A percentile compares a stretch with the other conserved stretches of the same genome.
These are phyloP conservation scores for Artibeus lituratus DNA, from an alignment of 2,797 vertebrate genomes.

Conservation along the genomic window DNA sequence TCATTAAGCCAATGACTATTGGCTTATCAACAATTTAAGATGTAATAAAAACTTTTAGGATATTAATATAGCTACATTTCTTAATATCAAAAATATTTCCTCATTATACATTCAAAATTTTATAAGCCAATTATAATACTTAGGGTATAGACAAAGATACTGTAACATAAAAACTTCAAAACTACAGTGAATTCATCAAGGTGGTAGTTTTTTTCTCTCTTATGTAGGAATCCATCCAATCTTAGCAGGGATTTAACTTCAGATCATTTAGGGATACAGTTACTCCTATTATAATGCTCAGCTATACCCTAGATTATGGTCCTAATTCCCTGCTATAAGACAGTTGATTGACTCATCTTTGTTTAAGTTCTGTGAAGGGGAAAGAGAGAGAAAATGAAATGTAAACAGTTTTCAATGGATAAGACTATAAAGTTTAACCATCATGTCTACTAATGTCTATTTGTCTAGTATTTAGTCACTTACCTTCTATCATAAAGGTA, in stretches of 20 bases:
- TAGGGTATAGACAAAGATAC: background rate
- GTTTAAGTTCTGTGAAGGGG: background rate
- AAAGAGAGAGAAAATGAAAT: background rate
- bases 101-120: background rate
- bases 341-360: background rate
- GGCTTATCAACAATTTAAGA: background rate
- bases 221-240: background rate
- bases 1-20: no score
- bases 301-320: background rate
- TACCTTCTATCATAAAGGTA: background rate
- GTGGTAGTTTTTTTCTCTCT: background rate
- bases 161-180: background rate
- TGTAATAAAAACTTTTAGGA: background rate
- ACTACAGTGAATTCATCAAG: background rate
- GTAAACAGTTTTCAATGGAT: background rate
- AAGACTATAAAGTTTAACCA: background rate
- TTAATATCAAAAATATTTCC: background rate
- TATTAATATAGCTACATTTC: background rate
- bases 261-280: background rate
- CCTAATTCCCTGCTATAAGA: background rate
- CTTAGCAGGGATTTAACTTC: background rate
- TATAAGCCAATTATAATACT: background rate
- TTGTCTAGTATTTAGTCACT: background rate
- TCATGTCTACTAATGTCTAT: background rate
- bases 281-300: background rate